Base-by-base conservation (phyloP, 2,888 invertebrate species). In the Adineta ricciae region DNA sequence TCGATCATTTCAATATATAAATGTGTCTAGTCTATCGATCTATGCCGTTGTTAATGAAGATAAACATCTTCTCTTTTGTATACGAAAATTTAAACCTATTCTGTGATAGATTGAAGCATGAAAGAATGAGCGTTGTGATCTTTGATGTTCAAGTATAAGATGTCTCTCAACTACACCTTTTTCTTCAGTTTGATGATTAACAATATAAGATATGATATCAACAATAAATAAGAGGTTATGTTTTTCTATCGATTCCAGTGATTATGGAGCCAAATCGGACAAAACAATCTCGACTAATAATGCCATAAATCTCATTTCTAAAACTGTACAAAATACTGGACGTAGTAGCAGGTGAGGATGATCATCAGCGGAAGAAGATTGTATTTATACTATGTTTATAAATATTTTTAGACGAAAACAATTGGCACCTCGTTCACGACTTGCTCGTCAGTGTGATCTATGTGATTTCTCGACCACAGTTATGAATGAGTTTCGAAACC, bases 401-500 rank as follows among this genome's bases (percentile, higher is more conserved):
- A 46, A 19, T 64, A 27, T 78, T 24, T 78, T 41, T 78, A 78
- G 78, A 78, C 54, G 54, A 8, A 54, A 84, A 56, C 84, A 84
- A 36, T 24, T 54, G 27, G n/a, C 83, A 4, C 83, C 83, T n/a
- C 52, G 56, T 36, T 56, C 36, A 24, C 52, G 56, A 24, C 27
- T 56, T n/a, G 27, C 82, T 21, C 83, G 83, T 54, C 46, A 84
- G 24, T 85, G 85, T 46, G 52, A 85, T 27, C 73, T 73, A 84
- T 85, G 85, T 50, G 73, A 73, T 54, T 83, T 82, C 41, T 24
- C 54, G 0, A 38, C 84, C 24, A 41, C 72, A 24, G 52, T 50
- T 8, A 73, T 84, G 38, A 84, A 46, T 41, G 85, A 85, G 38
- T 85, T 85, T 84, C 54, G 36, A 41, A 83, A 72, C 27, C 85